These are phyloP conservation scores for Acrobasis suavella DNA, from an alignment of 2,888 invertebrate genomes.

Conservation along the genomic window DNA sequence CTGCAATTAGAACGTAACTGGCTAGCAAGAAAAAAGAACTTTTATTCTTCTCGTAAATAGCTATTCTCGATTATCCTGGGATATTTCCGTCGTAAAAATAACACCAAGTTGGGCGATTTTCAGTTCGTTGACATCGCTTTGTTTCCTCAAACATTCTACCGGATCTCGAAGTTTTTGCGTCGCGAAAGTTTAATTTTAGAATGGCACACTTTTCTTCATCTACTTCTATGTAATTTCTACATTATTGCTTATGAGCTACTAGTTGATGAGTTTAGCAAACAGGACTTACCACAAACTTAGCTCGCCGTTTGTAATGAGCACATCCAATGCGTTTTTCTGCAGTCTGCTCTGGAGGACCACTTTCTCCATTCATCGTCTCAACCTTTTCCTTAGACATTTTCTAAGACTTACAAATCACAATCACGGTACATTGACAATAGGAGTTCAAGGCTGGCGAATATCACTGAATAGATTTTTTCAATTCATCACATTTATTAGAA, in stretches of 20 bases:
- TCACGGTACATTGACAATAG: slow-evolving; percentile 31
- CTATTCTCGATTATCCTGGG: slow-evolving; percentile 18
- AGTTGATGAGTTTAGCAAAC: background rate
- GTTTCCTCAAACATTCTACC: slow-evolving; percentile 53
- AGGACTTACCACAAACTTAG: slow-evolving; percentile 91
- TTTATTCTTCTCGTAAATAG: background rate
- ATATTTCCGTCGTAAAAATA: slow-evolving; percentile 24
- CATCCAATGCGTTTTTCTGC: slow-evolving; percentile 85
- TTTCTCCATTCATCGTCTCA: slow-evolving; percentile 48
- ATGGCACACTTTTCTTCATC: slow-evolving; percentile 39
- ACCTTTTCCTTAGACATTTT: slow-evolving; percentile 63
- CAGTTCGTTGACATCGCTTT: slow-evolving; percentile 63
- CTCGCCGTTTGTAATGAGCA: slow-evolving; percentile 91
- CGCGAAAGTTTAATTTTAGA: slow-evolving; percentile 61
- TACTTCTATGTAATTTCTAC: background rate
- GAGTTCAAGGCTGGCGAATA: slow-evolving; percentile 32
- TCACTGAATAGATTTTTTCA: slow-evolving; percentile 23
- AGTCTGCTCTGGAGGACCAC: slow-evolving; percentile 44
- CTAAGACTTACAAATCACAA: slow-evolving; percentile 23
- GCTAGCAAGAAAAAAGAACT: background rate
- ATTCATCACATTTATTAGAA: slow-evolving; percentile 13
- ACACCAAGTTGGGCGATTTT: slow-evolving; percentile 27
- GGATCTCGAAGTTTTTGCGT: slow-evolving; percentile 47
- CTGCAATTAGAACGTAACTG: background rate
- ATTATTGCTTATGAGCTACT: background rate